Evolutionary conservation across 2,888 invertebrate species (phyloP), one percentile per base, ranked within the genome.

Genomic region (Boloria selene): DNA sequence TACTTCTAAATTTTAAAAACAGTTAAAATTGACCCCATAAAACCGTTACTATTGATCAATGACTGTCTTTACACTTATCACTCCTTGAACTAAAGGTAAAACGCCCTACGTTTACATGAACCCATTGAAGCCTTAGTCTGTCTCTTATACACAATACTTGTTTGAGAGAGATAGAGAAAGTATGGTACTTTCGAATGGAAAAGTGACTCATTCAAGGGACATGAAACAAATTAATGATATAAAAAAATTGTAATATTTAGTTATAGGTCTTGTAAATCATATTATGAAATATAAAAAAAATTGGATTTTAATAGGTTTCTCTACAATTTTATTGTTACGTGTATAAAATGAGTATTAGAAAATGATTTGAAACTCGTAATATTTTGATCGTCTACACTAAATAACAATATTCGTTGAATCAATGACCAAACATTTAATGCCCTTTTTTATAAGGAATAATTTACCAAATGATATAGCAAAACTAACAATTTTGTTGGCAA

Each of bases 21-120:
- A 54, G 65, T 54, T 45, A 65, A 47, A 45, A 65, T 31, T 14
- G 67, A 70, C 14, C 65, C 68, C 68, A 68, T 65, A 18, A 63
- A 51, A 59, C 58, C 10, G 31, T 38, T 38, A 65, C 18, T 53
- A 54, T 13, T 22, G 4, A n/a, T 22, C 18, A 26, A 22, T 17
- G 16, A 56, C 22, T 22, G 55, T 56, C 55, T 26, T 26, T 45
- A 56, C 56, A 56, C 59, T 49, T 59, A 49, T 49, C 49, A 26
- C 59, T 49, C 31, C 26, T 49, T 49, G 17, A 49, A 31, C n/a
- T 59, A 49, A 56, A 44, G 45, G 26, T 45, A 56, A 18, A 38
- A 13, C 17, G 45, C 56, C 56, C 56, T 16, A 55, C 54, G 42
- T 18, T 55, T 55, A 22, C n/a, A 45, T 22, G 56, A 56, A 56